Conservation (phyloP, 2,888 invertebrate species). For the Sacculina carcini region DNA sequence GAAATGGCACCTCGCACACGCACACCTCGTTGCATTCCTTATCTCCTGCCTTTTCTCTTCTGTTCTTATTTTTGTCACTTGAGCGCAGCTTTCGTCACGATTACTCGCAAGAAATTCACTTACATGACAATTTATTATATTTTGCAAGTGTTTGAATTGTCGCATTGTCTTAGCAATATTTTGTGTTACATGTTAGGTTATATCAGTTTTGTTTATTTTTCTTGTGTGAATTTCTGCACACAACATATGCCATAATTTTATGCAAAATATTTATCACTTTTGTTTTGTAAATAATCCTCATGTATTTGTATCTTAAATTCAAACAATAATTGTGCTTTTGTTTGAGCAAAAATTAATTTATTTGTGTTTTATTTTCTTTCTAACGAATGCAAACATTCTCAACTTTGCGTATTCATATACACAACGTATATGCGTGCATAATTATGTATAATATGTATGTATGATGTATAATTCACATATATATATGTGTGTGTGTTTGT, state of each 20-base stretch:
- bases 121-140: no score
- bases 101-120: no score
- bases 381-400: not conserved
- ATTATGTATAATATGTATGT: not conserved
- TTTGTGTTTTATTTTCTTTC: not conserved
- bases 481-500: constrained; percentile 6
- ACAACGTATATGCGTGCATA: no score
- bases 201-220: no score
- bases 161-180: no score
- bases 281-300: not conserved
- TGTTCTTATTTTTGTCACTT: no score
- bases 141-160: no score
- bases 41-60: no score
- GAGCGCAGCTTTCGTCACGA: no score
- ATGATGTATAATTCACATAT: not conserved
- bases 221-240: not conserved
- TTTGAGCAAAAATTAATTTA: not conserved
- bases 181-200: no score
- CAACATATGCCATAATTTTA: not conserved
- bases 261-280: not conserved
- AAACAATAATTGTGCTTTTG: constrained; percentile 1
- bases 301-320: not conserved
- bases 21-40: no score
- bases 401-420: not conserved
- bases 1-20: no score